Conservation (phyloP, 2,797 vertebrate genomes). For the Sarcophilus harrisii region DNA sequence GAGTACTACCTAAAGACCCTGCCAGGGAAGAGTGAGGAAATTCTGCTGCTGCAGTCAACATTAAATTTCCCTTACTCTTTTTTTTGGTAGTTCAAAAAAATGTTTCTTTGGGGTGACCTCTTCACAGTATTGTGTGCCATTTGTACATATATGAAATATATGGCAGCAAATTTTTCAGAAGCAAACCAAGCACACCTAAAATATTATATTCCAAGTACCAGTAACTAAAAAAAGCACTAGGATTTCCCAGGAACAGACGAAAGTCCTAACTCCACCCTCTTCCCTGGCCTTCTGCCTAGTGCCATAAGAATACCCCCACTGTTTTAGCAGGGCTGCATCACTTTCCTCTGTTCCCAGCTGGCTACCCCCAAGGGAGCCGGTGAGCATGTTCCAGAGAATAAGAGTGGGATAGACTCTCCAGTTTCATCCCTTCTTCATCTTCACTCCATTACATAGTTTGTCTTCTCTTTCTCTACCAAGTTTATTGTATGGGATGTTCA, state of each 20-base stretch:
- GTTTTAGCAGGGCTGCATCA: neutral
- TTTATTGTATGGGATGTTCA: neutral
- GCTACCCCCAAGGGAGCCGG: neutral
- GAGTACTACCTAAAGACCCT: neutral
- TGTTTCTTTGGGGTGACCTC: neutral
- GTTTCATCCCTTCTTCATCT: neutral
- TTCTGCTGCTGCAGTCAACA: slow-evolving; percentile 10
- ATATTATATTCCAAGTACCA: neutral
- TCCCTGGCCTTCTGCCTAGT: neutral
- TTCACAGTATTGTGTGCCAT: neutral
- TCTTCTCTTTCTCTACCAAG: neutral
- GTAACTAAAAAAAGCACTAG: slow-evolving; percentile 12
- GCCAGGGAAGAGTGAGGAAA: slow-evolving; percentile 15
- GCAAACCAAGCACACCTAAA: neutral
- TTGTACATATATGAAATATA: neutral
- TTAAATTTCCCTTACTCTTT: neutral
- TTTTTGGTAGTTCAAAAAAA: neutral
- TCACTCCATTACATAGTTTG: neutral
- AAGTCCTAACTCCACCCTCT: neutral
- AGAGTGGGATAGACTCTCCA: neutral
- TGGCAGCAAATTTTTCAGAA: neutral
- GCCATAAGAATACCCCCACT: neutral
- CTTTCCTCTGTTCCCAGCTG: neutral
- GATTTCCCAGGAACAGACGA: neutral
- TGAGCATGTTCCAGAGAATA: neutral